Percentiles rank a stretch among this genome's conserved stretches.
phyloP scores from a whole-genome alignment of 1,140 invertebrate genomes.

The Ceratosolen solmsi region DNA sequence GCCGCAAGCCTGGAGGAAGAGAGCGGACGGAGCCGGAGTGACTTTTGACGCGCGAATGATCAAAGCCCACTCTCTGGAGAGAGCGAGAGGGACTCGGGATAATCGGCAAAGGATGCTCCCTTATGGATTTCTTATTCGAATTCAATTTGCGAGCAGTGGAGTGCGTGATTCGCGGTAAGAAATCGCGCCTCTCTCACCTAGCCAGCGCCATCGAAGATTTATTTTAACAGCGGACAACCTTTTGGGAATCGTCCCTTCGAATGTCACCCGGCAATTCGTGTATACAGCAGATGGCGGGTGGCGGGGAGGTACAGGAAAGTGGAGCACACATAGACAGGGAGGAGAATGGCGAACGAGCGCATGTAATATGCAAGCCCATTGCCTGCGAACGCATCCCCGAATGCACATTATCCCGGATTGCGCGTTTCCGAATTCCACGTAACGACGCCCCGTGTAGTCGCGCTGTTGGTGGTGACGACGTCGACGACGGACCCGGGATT shows the following conservation, averaged over 20 bases:
- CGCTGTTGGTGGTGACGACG: too few species aligned
- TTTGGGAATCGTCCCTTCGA: constrained; percentile 36
- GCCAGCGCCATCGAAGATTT: constrained; percentile 34
- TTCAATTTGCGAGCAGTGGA: constrained; percentile 68
- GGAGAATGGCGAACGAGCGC: neutral
- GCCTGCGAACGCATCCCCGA: constrained; percentile 60
- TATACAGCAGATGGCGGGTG: neutral
- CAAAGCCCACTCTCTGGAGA: constrained; percentile 60
- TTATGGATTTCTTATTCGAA: constrained; percentile 72
- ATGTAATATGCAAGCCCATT: constrained; percentile 63
- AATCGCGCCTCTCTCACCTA: constrained; percentile 33
- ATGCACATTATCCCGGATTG: constrained; percentile 60
- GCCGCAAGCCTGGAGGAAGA: constrained; percentile 52
- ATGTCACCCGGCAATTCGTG: constrained; percentile 29
- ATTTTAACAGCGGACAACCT: constrained; percentile 37
- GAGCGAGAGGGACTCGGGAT: constrained; percentile 58
- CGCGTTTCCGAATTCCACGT: constrained; percentile 57
- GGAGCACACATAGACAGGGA: too few species aligned
- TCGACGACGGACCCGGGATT: too few species aligned
- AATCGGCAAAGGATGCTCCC: constrained; percentile 68
- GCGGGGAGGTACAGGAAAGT: neutral
- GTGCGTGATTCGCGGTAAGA: constrained; percentile 60
- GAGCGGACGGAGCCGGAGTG: constrained; percentile 55
- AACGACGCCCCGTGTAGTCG: constrained; percentile 50
- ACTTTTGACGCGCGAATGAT: constrained; percentile 70